A percentile compares a stretch with the other conserved stretches of the same genome.
Evolutionary conservation across 2,113 vertebrate species (phyloP).

Genomic region (Paracanthobrama guichenoti): DNA sequence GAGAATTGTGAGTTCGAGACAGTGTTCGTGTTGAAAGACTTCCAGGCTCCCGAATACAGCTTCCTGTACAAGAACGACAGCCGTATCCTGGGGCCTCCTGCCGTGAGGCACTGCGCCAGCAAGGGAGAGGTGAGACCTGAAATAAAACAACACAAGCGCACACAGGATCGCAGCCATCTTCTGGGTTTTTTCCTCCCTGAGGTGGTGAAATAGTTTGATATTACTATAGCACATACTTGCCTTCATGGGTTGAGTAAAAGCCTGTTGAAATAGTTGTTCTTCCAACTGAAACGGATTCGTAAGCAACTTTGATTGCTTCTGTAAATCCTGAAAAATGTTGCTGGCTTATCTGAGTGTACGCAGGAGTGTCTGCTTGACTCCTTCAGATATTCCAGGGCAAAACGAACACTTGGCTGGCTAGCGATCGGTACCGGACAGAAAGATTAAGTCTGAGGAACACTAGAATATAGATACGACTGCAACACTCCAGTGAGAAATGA

Average conservation of each 20-base stretch:
- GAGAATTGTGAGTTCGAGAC: constrained; percentile 89
- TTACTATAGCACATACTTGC: neutral
- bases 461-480: constrained; percentile 2
- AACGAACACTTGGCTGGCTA: neutral
- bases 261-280: neutral
- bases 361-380: constrained; percentile 44
- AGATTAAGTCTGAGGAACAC: constrained; percentile 20
- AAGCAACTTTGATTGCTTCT: constrained; percentile 42
- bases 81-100: constrained; percentile 89
- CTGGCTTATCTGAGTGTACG: constrained; percentile 41
- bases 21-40: constrained; percentile 85
- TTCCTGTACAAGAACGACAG: constrained; percentile 85
- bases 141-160: neutral
- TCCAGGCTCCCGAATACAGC: constrained; percentile 80
- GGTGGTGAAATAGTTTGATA: constrained; percentile 27
- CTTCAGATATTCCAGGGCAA: constrained; percentile 28
- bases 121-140: constrained; percentile 81
- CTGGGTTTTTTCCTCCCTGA: neutral
- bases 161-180: neutral
- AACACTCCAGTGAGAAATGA: constrained; percentile 5
- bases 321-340: constrained; percentile 39
- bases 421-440: constrained; percentile 7
- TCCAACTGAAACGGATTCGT: constrained; percentile 44
- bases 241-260: constrained; percentile 13
- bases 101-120: constrained; percentile 84